phyloP scores from a whole-genome alignment of 2,888 invertebrate species.

The Drosophila mayaguana region DNA sequence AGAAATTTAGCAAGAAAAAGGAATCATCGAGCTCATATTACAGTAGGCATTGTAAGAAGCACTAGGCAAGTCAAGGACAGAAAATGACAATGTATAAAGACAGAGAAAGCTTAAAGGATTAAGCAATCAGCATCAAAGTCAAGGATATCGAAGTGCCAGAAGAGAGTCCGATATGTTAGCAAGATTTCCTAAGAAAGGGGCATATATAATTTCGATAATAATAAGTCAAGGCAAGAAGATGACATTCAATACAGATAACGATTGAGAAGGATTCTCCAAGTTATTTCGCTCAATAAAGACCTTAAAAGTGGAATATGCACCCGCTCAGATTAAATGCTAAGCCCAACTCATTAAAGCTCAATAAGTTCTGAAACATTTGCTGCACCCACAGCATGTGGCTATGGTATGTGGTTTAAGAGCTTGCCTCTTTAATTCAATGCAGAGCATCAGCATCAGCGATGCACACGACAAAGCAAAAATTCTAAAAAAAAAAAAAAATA shows the following conservation, averaged over 20 bases:
- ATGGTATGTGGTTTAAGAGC: background rate
- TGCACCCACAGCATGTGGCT: background rate
- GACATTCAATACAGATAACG: background rate
- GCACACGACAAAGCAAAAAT: slow-evolving; percentile 14
- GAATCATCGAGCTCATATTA: too few species aligned
- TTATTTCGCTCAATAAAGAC: background rate
- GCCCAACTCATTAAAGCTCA: slow-evolving; percentile 1
- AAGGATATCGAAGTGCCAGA: too few species aligned
- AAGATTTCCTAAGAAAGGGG: too few species aligned
- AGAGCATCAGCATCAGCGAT: slow-evolving; percentile 16
- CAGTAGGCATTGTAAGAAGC: too few species aligned
- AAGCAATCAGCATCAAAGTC: too few species aligned
- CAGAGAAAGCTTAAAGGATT: too few species aligned
- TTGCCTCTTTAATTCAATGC: slow-evolving; percentile 42
- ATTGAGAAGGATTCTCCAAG: background rate
- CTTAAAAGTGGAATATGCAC: background rate
- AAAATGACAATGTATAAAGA: too few species aligned
- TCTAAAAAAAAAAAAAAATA: background rate
- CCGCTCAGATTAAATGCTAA: background rate
- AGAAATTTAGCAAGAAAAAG: too few species aligned
- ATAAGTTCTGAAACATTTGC: background rate
- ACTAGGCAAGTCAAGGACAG: too few species aligned
- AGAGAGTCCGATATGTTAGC: too few species aligned
- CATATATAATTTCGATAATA: too few species aligned
- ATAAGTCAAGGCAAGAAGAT: too few species aligned